Base-by-base conservation (phyloP, 2,113 vertebrate genomes). In the Pluvianellus socialis region DNA sequence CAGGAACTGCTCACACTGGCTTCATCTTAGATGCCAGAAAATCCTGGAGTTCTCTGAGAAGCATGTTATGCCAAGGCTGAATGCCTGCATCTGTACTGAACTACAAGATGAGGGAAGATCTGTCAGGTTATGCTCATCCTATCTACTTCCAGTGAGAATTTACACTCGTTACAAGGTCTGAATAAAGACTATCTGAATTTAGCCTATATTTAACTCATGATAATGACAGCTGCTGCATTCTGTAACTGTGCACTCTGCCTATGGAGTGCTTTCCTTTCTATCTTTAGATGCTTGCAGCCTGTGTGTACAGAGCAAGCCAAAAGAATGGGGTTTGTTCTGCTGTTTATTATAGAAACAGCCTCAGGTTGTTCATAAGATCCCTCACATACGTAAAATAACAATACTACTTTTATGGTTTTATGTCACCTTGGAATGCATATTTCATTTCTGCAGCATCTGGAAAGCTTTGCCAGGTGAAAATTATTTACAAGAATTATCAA, bases 201-300 rank as follows among this genome's bases (percentile, higher is more conserved):
- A 88, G 53, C 63, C 79, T 96, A 86, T 90, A 93, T 95, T 96
- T 96, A 95, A 88, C 89, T 88, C 71, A 76, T 42, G 14, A 53
- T 90, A 76, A 91, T 72, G 74, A 73, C 80, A 87, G 77, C 63
- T 91, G 89, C 56, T 95, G 27, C 19, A 1, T 79, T 92, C 92
- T 38, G 50, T 79, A 87, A 85, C 65, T 56, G 55, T 58, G 59
- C 53, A 59, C 27, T 77, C 47, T 82, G 90, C 35, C 72, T 86
- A n/a, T 88, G 75, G 62, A 88, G 59, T 62, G 50, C n/a, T 79
- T 80, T 86, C 22, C 65, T 88, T 86, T 93, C 96, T 96, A 92
- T 92, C 82, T 96, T 97, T 95, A 90, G 90, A 70, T 20, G 28
- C 10, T 93, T 76, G 38, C 58, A 90, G 45, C 38, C 33, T 76